Percentiles rank a stretch among this genome's conserved stretches.
These are phyloP conservation scores for Gastracanthus pulcherrimus DNA, from an alignment of 2,888 invertebrate genomes.

Conservation along the genomic window DNA sequence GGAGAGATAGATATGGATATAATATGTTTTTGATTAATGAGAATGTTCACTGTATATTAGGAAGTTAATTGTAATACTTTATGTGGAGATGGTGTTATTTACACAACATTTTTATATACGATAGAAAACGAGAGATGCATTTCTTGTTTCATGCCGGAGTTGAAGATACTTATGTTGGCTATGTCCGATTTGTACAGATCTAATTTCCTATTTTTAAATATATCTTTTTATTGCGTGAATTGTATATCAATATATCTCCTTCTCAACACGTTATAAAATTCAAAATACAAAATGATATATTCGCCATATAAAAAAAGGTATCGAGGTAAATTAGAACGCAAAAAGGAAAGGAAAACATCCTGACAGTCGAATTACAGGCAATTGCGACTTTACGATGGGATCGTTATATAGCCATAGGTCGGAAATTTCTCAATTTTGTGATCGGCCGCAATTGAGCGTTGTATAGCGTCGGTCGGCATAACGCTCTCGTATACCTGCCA, in stretches of 20 bases:
- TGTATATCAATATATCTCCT: neutral
- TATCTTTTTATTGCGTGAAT: neutral
- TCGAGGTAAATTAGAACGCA: neutral
- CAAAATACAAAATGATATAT: conserved; percentile 20
- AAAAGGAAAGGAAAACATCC: conserved; percentile 26
- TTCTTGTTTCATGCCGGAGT: no score
- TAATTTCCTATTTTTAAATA: no score
- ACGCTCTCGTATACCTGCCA: conserved; percentile 28
- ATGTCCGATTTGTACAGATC: no score
- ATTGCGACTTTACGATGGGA: conserved; percentile 31
- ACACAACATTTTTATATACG: no score
- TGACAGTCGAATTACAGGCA: conserved; percentile 44
- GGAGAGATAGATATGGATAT: no score
- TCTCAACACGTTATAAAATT: neutral
- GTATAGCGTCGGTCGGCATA: no score
- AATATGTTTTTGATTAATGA: no score
- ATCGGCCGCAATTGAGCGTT: conserved; percentile 36
- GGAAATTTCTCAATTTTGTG: conserved; percentile 46
- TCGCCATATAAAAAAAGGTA: neutral
- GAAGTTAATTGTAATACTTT: no score
- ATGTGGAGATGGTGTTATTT: no score
- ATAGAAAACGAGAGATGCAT: no score
- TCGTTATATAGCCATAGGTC: neutral
- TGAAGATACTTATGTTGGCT: no score
- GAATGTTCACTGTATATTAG: no score